Percentiles rank a stretch among this genome's conserved stretches.
Conservation (phyloP, 2,113 vertebrate genomes). For the Barbus barbus region DNA sequence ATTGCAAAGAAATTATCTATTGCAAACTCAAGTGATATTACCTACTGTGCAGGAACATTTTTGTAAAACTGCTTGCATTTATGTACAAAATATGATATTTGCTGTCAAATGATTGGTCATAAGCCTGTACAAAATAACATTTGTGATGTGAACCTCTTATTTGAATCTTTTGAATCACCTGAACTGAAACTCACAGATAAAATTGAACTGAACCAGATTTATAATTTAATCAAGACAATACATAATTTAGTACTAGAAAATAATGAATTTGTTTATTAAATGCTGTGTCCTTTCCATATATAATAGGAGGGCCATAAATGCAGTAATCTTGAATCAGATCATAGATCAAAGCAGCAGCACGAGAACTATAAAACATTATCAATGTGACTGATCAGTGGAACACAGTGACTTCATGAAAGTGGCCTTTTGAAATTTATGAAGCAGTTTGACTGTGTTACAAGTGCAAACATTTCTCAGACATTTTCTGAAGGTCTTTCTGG, state of each 20-base stretch:
- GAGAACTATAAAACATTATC: not conserved
- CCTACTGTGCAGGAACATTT: no score
- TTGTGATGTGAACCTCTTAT: not conserved
- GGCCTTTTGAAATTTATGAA: conserved; percentile 1
- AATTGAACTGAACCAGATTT: not conserved
- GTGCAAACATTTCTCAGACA: not conserved
- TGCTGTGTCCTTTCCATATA: not conserved
- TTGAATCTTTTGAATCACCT: not conserved
- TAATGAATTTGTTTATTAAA: not conserved
- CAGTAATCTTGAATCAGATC: not conserved
- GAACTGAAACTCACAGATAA: not conserved
- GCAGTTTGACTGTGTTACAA: not conserved
- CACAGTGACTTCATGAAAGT: not conserved
- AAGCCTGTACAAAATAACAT: not conserved
- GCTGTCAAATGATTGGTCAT: not conserved
- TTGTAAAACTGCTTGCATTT: no score
- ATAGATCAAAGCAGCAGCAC: conserved; percentile 11
- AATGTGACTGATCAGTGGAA: not conserved
- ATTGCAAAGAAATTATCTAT: no score
- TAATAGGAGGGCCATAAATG: not conserved
- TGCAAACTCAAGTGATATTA: no score
- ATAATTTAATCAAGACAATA: not conserved
- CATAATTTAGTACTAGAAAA: not conserved
- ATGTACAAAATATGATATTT: no score
- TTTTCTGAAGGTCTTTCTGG: conserved; percentile 14